A percentile compares a stretch with the other conserved stretches of the same genome.
These are phyloP conservation scores for Brachypteracias leptosomus DNA, from an alignment of 2,113 vertebrate genomes.

Conservation along the genomic window DNA sequence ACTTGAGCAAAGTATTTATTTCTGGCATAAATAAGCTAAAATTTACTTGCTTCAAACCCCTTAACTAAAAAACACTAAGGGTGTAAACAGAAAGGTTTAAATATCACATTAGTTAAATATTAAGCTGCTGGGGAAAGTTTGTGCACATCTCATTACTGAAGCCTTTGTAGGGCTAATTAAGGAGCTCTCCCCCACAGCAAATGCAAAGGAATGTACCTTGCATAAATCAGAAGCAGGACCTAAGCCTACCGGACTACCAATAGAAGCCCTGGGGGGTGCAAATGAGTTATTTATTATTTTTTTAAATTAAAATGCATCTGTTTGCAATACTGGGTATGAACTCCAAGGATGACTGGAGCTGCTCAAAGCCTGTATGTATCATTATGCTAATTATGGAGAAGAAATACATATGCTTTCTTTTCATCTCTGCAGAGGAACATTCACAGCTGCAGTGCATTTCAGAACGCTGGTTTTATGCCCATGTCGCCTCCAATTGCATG, in stretches of 20 bases:
- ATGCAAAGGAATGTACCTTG: not conserved
- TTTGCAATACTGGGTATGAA: not conserved
- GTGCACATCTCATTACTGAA: not conserved
- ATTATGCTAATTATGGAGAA: slow-evolving; percentile 2
- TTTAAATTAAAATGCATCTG: not conserved
- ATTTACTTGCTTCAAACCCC: not conserved
- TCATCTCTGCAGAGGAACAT: slow-evolving; percentile 27
- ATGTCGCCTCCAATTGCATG: slow-evolving; percentile 9
- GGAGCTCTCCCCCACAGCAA: not conserved
- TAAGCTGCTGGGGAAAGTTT: not conserved
- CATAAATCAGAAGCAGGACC: not conserved
- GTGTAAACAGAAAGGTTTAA: not conserved
- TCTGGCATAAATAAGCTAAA: not conserved
- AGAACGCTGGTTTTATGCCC: slow-evolving; percentile 24
- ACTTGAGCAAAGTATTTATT: not conserved
- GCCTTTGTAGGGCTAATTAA: not conserved
- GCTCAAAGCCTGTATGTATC: not conserved
- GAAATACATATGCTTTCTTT: slow-evolving; percentile 9
- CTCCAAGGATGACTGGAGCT: not conserved
- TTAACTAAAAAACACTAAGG: not conserved
- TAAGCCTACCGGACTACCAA: not conserved
- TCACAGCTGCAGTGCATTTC: not conserved
- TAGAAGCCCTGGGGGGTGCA: not conserved
- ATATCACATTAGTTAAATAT: not conserved
- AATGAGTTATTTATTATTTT: not conserved